These are phyloP conservation scores for Cyanocitta stelleri DNA, from an alignment of 2,113 vertebrate species.

Conservation along the genomic window DNA sequence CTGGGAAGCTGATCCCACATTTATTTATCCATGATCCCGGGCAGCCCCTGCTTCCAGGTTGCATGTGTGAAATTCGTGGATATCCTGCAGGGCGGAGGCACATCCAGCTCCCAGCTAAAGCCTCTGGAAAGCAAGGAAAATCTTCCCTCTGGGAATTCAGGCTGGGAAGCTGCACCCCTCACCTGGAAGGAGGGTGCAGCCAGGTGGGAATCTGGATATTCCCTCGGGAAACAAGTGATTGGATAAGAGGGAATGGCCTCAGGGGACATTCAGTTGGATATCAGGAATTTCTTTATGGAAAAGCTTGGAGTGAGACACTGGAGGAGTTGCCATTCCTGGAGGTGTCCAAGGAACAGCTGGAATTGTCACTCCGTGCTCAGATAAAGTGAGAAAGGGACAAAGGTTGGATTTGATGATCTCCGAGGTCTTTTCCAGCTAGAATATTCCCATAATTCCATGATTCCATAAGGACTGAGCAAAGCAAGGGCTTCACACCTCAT, in stretches of 20 bases:
- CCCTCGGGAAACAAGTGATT: neutral
- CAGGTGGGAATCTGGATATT: neutral
- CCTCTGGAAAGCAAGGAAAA: neutral
- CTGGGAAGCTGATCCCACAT: neutral
- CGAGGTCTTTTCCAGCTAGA: neutral
- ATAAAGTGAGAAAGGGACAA: neutral
- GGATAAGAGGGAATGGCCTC: neutral
- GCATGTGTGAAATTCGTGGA: fast-evolving
- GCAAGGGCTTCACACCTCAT: neutral
- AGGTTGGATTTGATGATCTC: neutral
- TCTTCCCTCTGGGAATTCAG: neutral
- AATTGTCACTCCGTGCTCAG: neutral
- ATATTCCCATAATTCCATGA: neutral
- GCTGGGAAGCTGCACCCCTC: neutral
- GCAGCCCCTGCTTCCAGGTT: neutral
- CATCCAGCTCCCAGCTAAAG: neutral
- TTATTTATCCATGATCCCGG: neutral
- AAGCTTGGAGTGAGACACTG: neutral
- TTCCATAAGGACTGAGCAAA: neutral
- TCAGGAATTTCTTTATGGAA: neutral
- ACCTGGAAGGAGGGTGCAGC: neutral
- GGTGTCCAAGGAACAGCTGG: neutral
- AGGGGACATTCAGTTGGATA: neutral
- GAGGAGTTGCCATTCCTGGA: neutral
- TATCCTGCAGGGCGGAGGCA: neutral